A percentile compares a stretch with the other conserved stretches of the same genome.
Evolutionary conservation across 2,888 invertebrate genomes (phyloP).

Genomic region (Parnassius apollo): DNA sequence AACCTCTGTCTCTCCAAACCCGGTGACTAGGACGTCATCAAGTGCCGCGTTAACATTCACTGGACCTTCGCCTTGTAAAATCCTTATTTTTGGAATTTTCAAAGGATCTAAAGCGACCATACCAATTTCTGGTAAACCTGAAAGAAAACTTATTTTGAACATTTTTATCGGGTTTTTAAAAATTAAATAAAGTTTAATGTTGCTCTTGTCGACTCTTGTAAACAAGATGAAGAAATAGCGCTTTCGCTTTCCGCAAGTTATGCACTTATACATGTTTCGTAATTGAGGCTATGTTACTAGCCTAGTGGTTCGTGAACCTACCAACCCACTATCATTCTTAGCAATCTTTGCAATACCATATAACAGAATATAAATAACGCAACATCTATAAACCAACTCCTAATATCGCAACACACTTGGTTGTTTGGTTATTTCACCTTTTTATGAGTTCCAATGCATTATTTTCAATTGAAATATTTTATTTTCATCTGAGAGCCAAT

Average conservation of each 20-base stretch:
- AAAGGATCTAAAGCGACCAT: conserved; percentile 85
- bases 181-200: conserved; percentile 29
- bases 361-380: conserved; percentile 25
- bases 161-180: neutral
- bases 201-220: conserved; percentile 45
- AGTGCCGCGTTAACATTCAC: conserved; percentile 86
- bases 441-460: neutral
- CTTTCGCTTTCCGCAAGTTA: conserved; percentile 78
- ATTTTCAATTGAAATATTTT: too few species aligned
- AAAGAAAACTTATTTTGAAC: neutral
- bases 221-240: conserved; percentile 72
- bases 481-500: too few species aligned
- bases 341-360: conserved; percentile 32
- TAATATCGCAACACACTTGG: conserved; percentile 12
- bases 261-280: conserved; percentile 69
- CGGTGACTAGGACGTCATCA: conserved; percentile 83
- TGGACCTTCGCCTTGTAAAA: conserved; percentile 85
- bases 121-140: conserved; percentile 80
- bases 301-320: conserved; percentile 54
- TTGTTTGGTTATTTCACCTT: conserved; percentile 1
- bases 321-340: conserved; percentile 39
- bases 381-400: conserved; percentile 14
- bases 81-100: conserved; percentile 82
- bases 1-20: conserved; percentile 83
- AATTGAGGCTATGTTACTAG: conserved; percentile 73